These are phyloP conservation scores for Drosophila grimshawi DNA, from an alignment of 1,140 invertebrate species.

Conservation along the genomic window DNA sequence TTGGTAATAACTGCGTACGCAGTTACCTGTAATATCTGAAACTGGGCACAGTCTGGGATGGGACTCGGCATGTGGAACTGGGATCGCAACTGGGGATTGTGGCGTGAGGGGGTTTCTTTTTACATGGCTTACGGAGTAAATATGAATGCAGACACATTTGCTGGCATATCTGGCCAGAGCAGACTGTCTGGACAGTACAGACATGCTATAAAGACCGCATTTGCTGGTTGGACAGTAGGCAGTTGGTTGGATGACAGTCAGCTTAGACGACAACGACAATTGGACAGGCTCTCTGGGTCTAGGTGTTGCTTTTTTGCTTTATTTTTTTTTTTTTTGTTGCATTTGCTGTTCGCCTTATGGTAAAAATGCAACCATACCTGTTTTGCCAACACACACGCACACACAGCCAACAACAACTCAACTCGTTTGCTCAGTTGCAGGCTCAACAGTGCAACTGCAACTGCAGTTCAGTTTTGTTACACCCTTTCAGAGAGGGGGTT, in stretches of 20 bases:
- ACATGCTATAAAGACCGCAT: slow-evolving; percentile 35
- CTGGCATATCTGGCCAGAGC: slow-evolving; percentile 36
- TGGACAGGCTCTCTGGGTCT: slow-evolving; percentile 33
- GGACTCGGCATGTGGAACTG: slow-evolving; percentile 13
- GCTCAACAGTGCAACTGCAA: slow-evolving; percentile 49
- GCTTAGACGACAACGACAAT: slow-evolving; percentile 52
- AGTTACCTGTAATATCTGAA: slow-evolving; percentile 32
- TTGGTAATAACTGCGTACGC: slow-evolving; percentile 50
- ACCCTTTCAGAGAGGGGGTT: slow-evolving; percentile 22
- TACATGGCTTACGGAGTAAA: slow-evolving; percentile 25
- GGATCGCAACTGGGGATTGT: slow-evolving; percentile 6
- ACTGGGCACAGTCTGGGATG: slow-evolving; percentile 17
- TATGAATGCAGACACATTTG: slow-evolving; percentile 45
- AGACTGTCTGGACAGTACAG: slow-evolving; percentile 16
- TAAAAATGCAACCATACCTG: slow-evolving; percentile 63
- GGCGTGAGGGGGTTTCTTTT: slow-evolving; percentile 14
- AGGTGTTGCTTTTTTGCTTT: slow-evolving; percentile 50
- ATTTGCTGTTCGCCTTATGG: slow-evolving; percentile 45
- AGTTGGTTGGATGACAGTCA: slow-evolving; percentile 47
- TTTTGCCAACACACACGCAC: slow-evolving; percentile 46
- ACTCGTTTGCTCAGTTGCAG: slow-evolving; percentile 55
- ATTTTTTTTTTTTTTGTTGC: slow-evolving; percentile 18
- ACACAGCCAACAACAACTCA: slow-evolving; percentile 25
- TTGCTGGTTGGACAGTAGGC: slow-evolving; percentile 38
- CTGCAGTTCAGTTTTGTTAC: slow-evolving; percentile 40